Evolutionary conservation across 2,113 vertebrate species (phyloP).

Genomic region (Lucifuga dentata): DNA sequence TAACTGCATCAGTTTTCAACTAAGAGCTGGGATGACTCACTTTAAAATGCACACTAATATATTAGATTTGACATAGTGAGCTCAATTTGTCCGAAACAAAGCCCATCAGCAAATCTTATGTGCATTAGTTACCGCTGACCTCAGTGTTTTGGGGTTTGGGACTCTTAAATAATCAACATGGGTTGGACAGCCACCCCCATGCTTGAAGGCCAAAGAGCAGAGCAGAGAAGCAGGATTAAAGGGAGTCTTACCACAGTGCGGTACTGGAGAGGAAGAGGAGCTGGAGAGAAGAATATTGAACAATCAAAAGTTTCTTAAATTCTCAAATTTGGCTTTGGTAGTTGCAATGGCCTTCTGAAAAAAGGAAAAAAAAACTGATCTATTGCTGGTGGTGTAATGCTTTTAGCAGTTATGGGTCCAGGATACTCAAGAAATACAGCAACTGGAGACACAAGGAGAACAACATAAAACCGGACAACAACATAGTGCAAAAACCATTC

Average conservation of each 20-base stretch:
- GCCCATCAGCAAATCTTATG: conserved; percentile 31
- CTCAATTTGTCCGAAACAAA: conserved; percentile 42
- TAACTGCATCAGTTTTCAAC: conserved; percentile 34
- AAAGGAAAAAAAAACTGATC: conserved; percentile 61
- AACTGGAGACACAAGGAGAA: conserved; percentile 49
- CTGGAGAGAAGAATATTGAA: conserved; percentile 25
- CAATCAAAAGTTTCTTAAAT: conserved; percentile 49
- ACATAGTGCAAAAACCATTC: conserved; percentile 73
- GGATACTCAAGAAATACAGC: conserved; percentile 65
- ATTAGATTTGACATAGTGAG: conserved; percentile 30
- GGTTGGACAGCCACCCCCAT: conserved; percentile 9
- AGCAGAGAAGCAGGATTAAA: conserved; percentile 32
- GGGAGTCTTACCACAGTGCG: conserved; percentile 1
- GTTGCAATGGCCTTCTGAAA: conserved; percentile 58
- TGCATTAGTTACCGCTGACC: conserved; percentile 49
- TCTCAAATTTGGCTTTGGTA: conserved; percentile 50
- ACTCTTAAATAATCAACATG: conserved; percentile 43
- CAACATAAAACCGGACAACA: conserved; percentile 63
- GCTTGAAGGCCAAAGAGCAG: conserved; percentile 19
- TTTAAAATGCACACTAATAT: conserved; percentile 25
- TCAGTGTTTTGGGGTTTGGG: conserved; percentile 32
- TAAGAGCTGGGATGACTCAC: conserved; percentile 23
- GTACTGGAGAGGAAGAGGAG: neutral
- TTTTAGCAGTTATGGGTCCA: conserved; percentile 67
- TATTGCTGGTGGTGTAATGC: conserved; percentile 75